Conservation (phyloP, 2,113 vertebrate genomes). For the Gymnobelideus leadbeateri region DNA sequence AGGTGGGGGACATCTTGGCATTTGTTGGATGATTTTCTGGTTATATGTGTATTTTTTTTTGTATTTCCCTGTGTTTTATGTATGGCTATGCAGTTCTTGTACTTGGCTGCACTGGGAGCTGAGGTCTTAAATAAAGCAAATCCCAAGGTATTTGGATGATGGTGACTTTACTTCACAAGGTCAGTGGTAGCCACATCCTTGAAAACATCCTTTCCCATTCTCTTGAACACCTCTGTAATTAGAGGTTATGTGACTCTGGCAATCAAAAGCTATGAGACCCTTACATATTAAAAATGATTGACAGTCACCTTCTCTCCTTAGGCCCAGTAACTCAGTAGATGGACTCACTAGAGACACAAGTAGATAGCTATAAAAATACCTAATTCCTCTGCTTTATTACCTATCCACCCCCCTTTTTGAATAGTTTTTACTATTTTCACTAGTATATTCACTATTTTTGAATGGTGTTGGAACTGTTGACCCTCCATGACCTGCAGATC, state of each 20-base stretch:
- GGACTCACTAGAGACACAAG: not conserved
- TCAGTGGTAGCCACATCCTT: not conserved
- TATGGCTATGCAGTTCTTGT: not conserved
- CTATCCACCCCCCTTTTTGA: not conserved
- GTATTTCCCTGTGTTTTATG: not conserved
- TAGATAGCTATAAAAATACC: not conserved
- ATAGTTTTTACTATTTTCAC: too few species aligned
- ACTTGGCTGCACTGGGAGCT: not conserved
- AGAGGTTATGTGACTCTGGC: not conserved
- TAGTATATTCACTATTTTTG: too few species aligned
- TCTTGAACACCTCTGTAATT: not conserved
- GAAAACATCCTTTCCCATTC: not conserved
- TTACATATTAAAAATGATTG: not conserved
- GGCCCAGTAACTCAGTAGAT: not conserved
- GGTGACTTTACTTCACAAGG: too few species aligned
- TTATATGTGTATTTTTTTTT: not conserved
- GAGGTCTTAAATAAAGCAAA: not conserved
- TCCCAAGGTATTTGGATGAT: not conserved
- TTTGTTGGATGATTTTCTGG: not conserved
- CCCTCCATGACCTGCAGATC: not conserved
- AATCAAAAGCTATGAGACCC: not conserved
- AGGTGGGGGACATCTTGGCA: not conserved
- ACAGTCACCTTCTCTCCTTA: not conserved
- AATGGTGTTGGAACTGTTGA: not conserved
- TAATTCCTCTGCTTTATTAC: not conserved